Evolutionary conservation across 2,888 invertebrate genomes (phyloP), one percentile per base, ranked within the genome.

Genomic region (Oithona nana): DNA sequence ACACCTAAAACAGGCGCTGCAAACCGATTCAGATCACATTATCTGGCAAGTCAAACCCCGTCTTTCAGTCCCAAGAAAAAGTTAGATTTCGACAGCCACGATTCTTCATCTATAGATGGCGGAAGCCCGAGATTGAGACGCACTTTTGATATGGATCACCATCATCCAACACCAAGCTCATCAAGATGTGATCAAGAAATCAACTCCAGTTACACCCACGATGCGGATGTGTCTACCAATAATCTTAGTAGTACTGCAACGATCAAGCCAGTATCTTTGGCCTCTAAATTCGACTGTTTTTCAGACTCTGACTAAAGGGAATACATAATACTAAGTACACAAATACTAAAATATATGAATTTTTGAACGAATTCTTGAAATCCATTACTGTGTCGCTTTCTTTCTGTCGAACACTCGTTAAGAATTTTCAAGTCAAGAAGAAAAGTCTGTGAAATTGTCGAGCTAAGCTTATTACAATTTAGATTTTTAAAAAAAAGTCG

Each of bases 261-360:
- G 24, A 20, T 54, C 3, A 54, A 54, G 26, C 54, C 54, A 16
- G 26, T 24, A 4, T 54, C 54, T 54, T 22, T 54, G 54, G 54
- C 54, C 26, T 54, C 54, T 3, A 54, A 54, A 22, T 54, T 54
- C 54, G 54, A 54, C 26, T 54, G 26, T 22, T 54, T 54, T 24
- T 54, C 54, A 16, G 54, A 54, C 26, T 39, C 39, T 6, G 39
- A 39, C 39, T 39, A 39, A 39, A n/a, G n/a, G n/a, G n/a, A n/a
- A n/a, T n/a, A n/a, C n/a, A n/a, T n/a, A n/a, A n/a, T n/a, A n/a
- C n/a, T n/a, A n/a, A n/a, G n/a, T n/a, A n/a, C n/a, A n/a, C n/a
- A n/a, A n/a, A n/a, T n/a, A n/a, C n/a, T n/a, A n/a, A n/a, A n/a
- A n/a, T n/a, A n/a, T n/a, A n/a, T n/a, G n/a, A n/a, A n/a, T n/a